A percentile compares a stretch with the other conserved stretches of the same genome.
Evolutionary conservation across 2,113 vertebrate species (phyloP).

Genomic region (Brachyhypopomus gauderio): DNA sequence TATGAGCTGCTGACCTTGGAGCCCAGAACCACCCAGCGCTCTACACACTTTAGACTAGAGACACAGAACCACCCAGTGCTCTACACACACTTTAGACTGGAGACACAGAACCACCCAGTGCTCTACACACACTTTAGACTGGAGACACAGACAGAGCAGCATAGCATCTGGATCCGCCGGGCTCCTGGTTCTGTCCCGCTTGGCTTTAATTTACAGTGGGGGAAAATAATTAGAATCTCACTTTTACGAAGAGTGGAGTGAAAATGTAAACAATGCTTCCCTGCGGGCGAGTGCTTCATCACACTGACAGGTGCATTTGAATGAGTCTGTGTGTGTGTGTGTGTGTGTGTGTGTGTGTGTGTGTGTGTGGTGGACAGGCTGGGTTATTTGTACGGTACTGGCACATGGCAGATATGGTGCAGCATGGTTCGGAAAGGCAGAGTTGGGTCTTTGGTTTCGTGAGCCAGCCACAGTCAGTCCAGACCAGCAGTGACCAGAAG

Average conservation of each 20-base stretch:
- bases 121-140: not conserved
- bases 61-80: slow-evolving; percentile 31
- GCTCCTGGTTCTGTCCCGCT: slow-evolving; percentile 84
- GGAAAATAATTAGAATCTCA: slow-evolving; percentile 99
- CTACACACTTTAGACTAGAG: too few relatives aligned
- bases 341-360: slow-evolving; percentile 67
- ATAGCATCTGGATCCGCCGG: slow-evolving; percentile 67
- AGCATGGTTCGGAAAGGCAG: slow-evolving; percentile 75
- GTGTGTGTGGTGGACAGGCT: slow-evolving; percentile 88
- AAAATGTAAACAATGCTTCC: slow-evolving; percentile 99
- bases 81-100: too few relatives aligned
- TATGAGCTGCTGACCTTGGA: slow-evolving; percentile 63
- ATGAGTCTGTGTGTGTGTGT: slow-evolving; percentile 84
- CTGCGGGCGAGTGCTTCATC: slow-evolving; percentile 99
- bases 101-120: not conserved
- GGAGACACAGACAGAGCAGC: slow-evolving; percentile 45
- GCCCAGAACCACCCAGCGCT: too few relatives aligned
- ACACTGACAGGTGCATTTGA: slow-evolving; percentile 99
- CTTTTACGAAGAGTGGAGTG: slow-evolving; percentile 97
- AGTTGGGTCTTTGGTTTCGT: slow-evolving; percentile 70
- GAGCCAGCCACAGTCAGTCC: too few relatives aligned
- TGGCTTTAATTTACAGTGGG: slow-evolving; percentile 99
- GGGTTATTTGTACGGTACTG: slow-evolving; percentile 99
- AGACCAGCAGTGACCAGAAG: not conserved
- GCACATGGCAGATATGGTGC: slow-evolving; percentile 83